Conservation (phyloP, 2,888 invertebrate species). For the Bimastos eiseni region DNA sequence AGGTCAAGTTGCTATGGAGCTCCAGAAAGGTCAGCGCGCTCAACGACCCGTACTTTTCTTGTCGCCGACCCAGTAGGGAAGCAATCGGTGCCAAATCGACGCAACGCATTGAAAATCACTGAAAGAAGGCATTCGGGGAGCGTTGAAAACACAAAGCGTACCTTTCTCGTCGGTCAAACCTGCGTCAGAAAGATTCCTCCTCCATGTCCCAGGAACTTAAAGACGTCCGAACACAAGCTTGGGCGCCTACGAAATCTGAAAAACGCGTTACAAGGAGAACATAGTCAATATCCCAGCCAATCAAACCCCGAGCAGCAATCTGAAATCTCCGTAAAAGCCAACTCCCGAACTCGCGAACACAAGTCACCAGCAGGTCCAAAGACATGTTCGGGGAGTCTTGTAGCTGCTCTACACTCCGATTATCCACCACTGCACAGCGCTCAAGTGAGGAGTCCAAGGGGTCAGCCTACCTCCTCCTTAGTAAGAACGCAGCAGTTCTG, state of each 20-base stretch:
- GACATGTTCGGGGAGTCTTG: neutral
- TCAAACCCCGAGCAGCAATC: neutral
- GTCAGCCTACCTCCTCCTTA: neutral
- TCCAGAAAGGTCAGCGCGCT: neutral
- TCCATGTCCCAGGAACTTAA: neutral
- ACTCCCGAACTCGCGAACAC: neutral
- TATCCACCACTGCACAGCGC: neutral
- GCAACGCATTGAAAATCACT: neutral
- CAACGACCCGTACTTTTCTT: neutral
- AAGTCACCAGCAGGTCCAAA: neutral
- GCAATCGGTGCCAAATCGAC: neutral
- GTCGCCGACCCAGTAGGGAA: neutral
- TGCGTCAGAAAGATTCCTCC: neutral
- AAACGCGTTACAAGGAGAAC: neutral
- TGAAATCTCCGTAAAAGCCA: neutral
- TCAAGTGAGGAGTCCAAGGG: neutral
- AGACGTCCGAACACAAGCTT: neutral
- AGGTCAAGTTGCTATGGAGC: neutral
- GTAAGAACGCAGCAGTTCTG: neutral
- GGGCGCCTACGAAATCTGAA: neutral
- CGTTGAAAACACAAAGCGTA: neutral
- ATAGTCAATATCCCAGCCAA: neutral
- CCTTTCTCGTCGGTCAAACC: neutral
- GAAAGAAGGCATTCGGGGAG: neutral
- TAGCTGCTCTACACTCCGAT: neutral